Percentiles rank a stretch among this genome's conserved stretches.
These are phyloP conservation scores for Pseudorhombus dupliciocellatus DNA, from an alignment of 2,113 vertebrate species.

Conservation along the genomic window DNA sequence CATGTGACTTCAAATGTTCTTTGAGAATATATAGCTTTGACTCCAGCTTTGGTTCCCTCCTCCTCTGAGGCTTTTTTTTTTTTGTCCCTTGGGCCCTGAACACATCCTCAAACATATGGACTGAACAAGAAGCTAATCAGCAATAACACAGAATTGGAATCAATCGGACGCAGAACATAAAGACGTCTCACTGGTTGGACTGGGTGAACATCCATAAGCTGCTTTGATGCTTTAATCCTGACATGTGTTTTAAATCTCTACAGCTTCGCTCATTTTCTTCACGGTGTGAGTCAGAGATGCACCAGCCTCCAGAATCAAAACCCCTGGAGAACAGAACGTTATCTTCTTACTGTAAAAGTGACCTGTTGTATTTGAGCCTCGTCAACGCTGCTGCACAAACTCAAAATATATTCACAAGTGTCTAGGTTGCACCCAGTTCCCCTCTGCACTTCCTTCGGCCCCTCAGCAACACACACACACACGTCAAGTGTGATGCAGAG, in stretches of 20 bases:
- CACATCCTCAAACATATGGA: constrained; percentile 43
- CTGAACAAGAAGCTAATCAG: constrained; percentile 38
- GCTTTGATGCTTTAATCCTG: neutral
- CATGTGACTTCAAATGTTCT: constrained; percentile 16
- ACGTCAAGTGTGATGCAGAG: too few species aligned
- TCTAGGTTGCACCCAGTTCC: too few species aligned
- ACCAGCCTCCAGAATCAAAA: too few species aligned
- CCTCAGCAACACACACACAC: too few species aligned
- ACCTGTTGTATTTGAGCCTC: too few species aligned
- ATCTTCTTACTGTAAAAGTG: too few species aligned
- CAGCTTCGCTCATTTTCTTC: neutral
- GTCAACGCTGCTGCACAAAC: too few species aligned
- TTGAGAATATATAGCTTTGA: constrained; percentile 44
- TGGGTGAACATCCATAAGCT: neutral
- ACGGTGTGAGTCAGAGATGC: too few species aligned
- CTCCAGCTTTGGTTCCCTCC: constrained; percentile 34
- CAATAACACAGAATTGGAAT: constrained; percentile 29
- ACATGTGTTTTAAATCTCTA: neutral
- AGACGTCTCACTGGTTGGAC: neutral
- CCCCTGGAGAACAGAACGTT: too few species aligned
- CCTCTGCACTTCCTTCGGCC: too few species aligned
- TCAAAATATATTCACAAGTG: too few species aligned
- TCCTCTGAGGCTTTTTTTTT: constrained; percentile 10
- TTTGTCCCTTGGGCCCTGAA: constrained; percentile 14
- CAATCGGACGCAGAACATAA: neutral